Percentiles rank a stretch among this genome's conserved stretches.
Evolutionary conservation across 1,140 invertebrate genomes (phyloP).

Genomic region (Diorhabda sublineata): DNA sequence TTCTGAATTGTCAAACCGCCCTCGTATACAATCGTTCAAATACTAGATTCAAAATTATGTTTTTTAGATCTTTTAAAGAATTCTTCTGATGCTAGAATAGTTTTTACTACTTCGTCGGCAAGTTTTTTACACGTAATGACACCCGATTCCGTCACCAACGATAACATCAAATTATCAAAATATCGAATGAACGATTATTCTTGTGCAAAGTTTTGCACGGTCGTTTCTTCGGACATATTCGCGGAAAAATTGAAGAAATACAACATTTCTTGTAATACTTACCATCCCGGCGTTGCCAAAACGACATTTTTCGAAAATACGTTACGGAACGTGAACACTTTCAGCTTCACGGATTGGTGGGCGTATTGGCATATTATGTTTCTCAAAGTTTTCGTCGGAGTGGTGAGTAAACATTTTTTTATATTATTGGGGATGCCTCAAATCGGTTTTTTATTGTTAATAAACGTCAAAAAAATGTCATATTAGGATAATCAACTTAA

Average conservation of each 20-base stretch:
- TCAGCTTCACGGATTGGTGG: not conserved
- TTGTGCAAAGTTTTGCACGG: conserved; percentile 59
- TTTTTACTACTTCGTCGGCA: conserved; percentile 44
- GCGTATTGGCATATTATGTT: not conserved
- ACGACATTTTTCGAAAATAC: conserved; percentile 4
- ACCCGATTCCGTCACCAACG: conserved; percentile 25
- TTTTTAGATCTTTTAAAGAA: conserved; percentile 48
- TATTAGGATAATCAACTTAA: no score
- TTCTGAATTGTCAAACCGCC: no score
- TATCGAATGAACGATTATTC: conserved; percentile 42
- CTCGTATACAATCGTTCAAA: no score
- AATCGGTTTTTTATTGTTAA: not conserved
- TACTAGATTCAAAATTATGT: not conserved
- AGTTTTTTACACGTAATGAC: conserved; percentile 23
- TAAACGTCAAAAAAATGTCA: not conserved
- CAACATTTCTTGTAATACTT: conserved; percentile 13
- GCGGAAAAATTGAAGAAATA: conserved; percentile 54
- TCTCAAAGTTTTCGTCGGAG: not conserved
- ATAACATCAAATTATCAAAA: conserved; percentile 45
- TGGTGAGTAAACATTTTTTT: not conserved
- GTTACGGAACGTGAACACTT: not conserved
- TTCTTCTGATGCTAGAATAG: conserved; percentile 46
- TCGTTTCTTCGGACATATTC: conserved; percentile 63
- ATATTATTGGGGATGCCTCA: no score
- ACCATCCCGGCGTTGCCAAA: conserved; percentile 8